A percentile compares a stretch with the other conserved stretches of the same genome.
Evolutionary conservation across 2,797 vertebrate genomes (phyloP).

Genomic region (Tangara arthus): DNA sequence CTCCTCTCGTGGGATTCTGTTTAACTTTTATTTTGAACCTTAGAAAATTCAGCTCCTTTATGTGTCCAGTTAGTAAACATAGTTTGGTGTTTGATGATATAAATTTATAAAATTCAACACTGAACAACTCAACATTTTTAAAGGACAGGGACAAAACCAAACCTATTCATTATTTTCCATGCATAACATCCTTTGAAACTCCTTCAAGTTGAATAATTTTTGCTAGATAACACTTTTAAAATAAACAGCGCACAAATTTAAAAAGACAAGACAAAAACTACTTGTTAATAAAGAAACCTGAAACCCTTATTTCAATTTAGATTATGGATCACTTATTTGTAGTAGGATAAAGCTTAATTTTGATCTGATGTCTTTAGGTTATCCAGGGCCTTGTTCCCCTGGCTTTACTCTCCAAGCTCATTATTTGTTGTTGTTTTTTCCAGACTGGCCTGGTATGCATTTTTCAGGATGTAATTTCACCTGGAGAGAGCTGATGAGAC

Average conservation of each 20-base stretch:
- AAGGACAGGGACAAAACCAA: not conserved
- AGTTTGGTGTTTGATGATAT: not conserved
- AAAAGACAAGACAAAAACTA: not conserved
- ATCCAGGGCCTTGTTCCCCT: not conserved
- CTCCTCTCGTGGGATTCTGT: not conserved
- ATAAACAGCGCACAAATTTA: not conserved
- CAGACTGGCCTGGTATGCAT: not conserved
- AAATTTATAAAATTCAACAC: not conserved
- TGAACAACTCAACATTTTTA: not conserved
- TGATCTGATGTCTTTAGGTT: not conserved
- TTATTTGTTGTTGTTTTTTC: not conserved
- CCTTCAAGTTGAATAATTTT: not conserved
- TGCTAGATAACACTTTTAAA: not conserved
- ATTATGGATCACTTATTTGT: not conserved
- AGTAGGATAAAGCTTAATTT: not conserved
- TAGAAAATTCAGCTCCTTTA: not conserved
- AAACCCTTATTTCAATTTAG: not conserved
- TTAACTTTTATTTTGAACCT: slow-evolving; percentile 20
- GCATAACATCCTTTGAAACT: not conserved
- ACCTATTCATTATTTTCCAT: not conserved
- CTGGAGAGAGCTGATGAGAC: not conserved
- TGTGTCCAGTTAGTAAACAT: not conserved
- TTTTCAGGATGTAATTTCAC: slow-evolving; percentile 25
- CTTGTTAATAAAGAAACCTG: not conserved
- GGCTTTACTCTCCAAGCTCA: not conserved